Percentiles rank a stretch among this genome's conserved stretches.
Evolutionary conservation across 2,113 vertebrate species (phyloP).

Genomic region (Siniperca chuatsi): DNA sequence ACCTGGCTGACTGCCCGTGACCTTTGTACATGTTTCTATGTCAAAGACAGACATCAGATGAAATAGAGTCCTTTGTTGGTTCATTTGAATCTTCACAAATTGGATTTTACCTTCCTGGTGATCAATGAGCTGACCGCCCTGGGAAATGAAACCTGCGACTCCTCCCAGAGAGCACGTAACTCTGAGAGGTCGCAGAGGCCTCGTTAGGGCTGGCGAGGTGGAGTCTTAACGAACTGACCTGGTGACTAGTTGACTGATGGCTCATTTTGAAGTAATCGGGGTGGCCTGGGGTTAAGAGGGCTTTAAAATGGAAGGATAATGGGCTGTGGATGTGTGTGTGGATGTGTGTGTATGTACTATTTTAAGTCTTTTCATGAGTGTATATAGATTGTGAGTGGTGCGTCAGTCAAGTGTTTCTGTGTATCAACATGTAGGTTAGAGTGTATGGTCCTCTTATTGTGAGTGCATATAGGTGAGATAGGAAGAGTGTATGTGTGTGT

Average conservation of each 20-base stretch:
- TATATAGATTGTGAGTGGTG: not conserved
- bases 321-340: not conserved
- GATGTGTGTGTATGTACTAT: not conserved
- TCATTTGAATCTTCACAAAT: not conserved
- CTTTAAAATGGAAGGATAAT: not conserved
- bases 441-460: too few species aligned
- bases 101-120: not conserved
- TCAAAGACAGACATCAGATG: not conserved
- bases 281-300: not conserved
- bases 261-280: not conserved
- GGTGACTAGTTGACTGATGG: not conserved
- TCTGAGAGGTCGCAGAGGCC: not conserved
- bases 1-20: not conserved
- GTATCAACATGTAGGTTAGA: not conserved
- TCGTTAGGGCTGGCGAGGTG: constrained; percentile 7
- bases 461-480: not conserved
- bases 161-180: not conserved
- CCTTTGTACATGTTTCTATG: not conserved
- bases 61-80: not conserved
- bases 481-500: not conserved
- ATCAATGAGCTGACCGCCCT: not conserved
- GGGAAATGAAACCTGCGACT: constrained; percentile 2
- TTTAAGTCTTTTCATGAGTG: not conserved
- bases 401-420: not conserved
- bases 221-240: not conserved